Percentiles rank a stretch among this genome's conserved stretches.
Conservation (phyloP, 2,113 vertebrate species). For the Sylvilagus bachmani region DNA sequence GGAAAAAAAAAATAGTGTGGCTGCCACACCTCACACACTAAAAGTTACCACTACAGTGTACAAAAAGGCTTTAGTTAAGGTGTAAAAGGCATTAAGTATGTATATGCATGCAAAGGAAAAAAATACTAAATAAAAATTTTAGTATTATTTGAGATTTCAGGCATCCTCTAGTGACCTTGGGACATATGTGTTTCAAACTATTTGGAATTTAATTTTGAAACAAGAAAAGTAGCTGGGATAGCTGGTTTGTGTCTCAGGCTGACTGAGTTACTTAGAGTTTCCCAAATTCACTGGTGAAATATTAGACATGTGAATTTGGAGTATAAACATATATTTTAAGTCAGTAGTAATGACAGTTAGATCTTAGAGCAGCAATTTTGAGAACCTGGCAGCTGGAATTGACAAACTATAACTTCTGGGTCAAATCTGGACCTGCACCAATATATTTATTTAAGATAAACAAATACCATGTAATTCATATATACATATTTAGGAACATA, state of each 20-base stretch:
- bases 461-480: no score
- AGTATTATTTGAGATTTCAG: not conserved
- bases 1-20: not conserved
- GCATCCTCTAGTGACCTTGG: not conserved
- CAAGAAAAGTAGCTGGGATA: not conserved
- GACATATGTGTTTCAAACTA: not conserved
- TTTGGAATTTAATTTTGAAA: constrained; percentile 21
- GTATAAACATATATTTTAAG: not conserved
- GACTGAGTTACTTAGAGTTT: not conserved
- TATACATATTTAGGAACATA: no score
- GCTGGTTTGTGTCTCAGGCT: not conserved
- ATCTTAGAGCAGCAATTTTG: not conserved
- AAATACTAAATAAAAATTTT: no score
- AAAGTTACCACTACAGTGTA: not conserved
- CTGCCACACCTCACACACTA: not conserved
- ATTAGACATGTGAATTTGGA: constrained; percentile 34
- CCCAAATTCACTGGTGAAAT: not conserved
- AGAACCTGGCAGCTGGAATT: not conserved
- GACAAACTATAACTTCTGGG: not conserved
- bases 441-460: not conserved
- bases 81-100: not conserved
- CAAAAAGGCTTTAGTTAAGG: not conserved
- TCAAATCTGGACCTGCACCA: not conserved
- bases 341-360: not conserved
- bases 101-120: not conserved